Evolutionary conservation across 2,797 vertebrate genomes (phyloP).

Genomic region (Rhadinocentrus ornatus): DNA sequence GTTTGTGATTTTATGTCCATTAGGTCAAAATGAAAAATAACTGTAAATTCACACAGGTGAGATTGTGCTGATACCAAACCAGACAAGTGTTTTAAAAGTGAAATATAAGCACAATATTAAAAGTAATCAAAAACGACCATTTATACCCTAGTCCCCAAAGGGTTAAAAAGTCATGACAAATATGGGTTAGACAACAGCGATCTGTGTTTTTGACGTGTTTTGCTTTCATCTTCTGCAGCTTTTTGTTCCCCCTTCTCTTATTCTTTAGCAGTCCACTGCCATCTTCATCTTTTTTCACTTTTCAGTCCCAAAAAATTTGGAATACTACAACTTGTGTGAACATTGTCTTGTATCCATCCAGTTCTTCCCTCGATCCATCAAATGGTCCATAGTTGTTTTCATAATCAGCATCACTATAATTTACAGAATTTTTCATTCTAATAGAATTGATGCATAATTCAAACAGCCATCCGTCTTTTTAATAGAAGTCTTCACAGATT

Average conservation of each 20-base stretch:
- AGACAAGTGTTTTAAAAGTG: no score
- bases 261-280: background rate
- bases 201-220: background rate
- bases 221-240: slow-evolving; percentile 16
- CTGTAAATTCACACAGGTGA: no score
- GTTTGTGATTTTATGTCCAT: no score
- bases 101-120: no score
- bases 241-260: slow-evolving; percentile 11
- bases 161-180: slow-evolving; percentile 52
- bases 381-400: slow-evolving; percentile 45
- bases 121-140: no score
- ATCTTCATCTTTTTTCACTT: background rate
- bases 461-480: slow-evolving; percentile 75
- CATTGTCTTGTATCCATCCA: slow-evolving; percentile 23
- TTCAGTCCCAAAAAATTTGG: background rate
- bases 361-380: background rate
- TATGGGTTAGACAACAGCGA: slow-evolving; percentile 26
- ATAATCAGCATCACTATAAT: slow-evolving; percentile 54
- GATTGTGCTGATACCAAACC: no score
- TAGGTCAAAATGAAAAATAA: no score
- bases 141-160: no score
- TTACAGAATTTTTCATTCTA: slow-evolving; percentile 66
- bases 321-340: slow-evolving; percentile 23
- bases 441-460: slow-evolving; percentile 74
- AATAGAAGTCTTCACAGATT: slow-evolving; percentile 87